Percentiles rank a stretch among this genome's conserved stretches.
Evolutionary conservation across 2,113 vertebrate species (phyloP).

Genomic region (Toxostoma redivivum): DNA sequence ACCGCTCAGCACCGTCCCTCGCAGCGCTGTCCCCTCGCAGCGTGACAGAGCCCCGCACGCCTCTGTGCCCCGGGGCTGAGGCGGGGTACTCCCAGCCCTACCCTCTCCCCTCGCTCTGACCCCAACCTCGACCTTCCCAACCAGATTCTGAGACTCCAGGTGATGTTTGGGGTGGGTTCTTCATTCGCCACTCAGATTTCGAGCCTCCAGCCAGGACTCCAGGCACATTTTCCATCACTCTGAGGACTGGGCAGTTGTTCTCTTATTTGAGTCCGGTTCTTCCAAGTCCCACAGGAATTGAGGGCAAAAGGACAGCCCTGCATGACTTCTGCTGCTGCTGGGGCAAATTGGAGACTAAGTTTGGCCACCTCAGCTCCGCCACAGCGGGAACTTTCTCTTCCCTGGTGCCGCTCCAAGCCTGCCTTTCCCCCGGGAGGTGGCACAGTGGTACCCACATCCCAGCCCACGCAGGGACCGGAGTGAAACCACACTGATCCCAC

Average conservation of each 20-base stretch:
- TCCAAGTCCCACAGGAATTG: fast-evolving
- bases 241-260: not conserved
- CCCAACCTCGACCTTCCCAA: not conserved
- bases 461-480: fast-evolving
- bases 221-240: fast-evolving
- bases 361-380: fast-evolving
- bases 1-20: not conserved
- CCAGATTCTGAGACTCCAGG: not conserved
- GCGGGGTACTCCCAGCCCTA: not conserved
- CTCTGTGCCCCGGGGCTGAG: not conserved
- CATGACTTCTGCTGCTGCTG: not conserved
- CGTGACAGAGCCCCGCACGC: not conserved
- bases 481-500: fast-evolving
- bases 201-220: not conserved
- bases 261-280: fast-evolving
- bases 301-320: fast-evolving
- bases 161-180: not conserved
- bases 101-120: not conserved
- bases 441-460: fast-evolving
- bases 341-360: not conserved
- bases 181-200: not conserved
- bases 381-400: not conserved
- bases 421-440: not conserved
- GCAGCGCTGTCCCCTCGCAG: not conserved
- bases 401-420: fast-evolving